A percentile compares a stretch with the other conserved stretches of the same genome.
These are phyloP conservation scores for Pipistrellus pipistrellus DNA, from an alignment of 2,797 vertebrate species.

Conservation along the genomic window DNA sequence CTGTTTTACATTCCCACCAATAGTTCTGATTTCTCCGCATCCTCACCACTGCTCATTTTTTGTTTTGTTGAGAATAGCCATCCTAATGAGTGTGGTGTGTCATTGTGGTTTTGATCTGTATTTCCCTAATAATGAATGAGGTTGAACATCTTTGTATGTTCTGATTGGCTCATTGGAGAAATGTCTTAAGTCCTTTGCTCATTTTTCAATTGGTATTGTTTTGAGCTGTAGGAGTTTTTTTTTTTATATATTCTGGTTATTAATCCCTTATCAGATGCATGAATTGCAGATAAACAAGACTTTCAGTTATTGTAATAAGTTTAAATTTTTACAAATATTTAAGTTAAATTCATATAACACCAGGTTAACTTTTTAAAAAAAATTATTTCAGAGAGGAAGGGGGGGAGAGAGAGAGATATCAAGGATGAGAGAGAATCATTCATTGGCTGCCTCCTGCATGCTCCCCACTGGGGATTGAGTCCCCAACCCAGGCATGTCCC, in stretches of 20 bases:
- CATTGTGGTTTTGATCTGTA: not conserved
- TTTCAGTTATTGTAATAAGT: not conserved
- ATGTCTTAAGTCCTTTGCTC: not conserved
- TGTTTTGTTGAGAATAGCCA: not conserved
- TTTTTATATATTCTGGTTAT: not conserved
- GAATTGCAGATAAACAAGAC: not conserved
- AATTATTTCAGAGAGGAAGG: too few relatives aligned
- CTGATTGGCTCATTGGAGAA: not conserved
- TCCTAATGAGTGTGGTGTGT: not conserved
- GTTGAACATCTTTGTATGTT: not conserved
- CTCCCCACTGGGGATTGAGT: too few relatives aligned
- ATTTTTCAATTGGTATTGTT: not conserved
- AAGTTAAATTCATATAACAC: not conserved
- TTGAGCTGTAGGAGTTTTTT: not conserved
- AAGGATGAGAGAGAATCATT: too few relatives aligned
- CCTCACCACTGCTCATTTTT: not conserved
- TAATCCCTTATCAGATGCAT: not conserved
- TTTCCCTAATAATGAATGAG: not conserved
- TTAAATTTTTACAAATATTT: not conserved
- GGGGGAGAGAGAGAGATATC: too few relatives aligned
- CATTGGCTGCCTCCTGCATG: too few relatives aligned
- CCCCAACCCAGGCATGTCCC: too few relatives aligned
- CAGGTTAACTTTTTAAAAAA: not conserved
- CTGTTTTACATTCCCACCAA: not conserved
- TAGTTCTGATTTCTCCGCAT: fast-evolving